Evolutionary conservation across 1,140 invertebrate species (phyloP).

Genomic region (Akabosia matsudoensis): DNA sequence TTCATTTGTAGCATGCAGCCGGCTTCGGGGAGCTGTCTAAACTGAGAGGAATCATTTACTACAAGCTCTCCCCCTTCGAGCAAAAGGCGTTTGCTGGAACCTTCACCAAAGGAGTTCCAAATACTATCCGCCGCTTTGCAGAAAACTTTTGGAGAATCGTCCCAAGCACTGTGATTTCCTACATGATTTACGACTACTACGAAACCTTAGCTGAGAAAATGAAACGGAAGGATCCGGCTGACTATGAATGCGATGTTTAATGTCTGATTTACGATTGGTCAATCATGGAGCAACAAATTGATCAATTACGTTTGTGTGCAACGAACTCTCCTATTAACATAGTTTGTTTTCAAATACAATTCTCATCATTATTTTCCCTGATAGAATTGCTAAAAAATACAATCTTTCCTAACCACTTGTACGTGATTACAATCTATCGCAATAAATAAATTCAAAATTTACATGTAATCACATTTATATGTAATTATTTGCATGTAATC

Average conservation of each 20-base stretch:
- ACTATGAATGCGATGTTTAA: conserved; percentile 83
- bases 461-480: no score
- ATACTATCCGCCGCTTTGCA: conserved; percentile 66
- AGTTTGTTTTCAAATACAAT: no score
- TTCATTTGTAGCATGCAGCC: conserved; percentile 54
- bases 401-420: no score
- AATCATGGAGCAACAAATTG: background rate
- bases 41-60: conserved; percentile 75
- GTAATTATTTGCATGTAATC: no score
- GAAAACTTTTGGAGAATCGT: conserved; percentile 65
- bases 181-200: conserved; percentile 70
- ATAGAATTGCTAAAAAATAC: no score
- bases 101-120: conserved; percentile 71
- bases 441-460: no score
- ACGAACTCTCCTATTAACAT: no score
- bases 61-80: conserved; percentile 81
- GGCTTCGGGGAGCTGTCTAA: conserved; percentile 76
- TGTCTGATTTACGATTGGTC: background rate
- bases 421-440: no score
- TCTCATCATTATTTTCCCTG: no score
- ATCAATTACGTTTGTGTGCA: no score
- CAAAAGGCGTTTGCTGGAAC: conserved; percentile 76
- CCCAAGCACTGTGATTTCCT: conserved; percentile 69
- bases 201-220: conserved; percentile 63
- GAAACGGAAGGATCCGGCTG: conserved; percentile 77